Percentiles rank a stretch among this genome's conserved stretches.
phyloP scores from a whole-genome alignment of 2,113 vertebrate species.

The Shinisaurus crocodilurus region DNA sequence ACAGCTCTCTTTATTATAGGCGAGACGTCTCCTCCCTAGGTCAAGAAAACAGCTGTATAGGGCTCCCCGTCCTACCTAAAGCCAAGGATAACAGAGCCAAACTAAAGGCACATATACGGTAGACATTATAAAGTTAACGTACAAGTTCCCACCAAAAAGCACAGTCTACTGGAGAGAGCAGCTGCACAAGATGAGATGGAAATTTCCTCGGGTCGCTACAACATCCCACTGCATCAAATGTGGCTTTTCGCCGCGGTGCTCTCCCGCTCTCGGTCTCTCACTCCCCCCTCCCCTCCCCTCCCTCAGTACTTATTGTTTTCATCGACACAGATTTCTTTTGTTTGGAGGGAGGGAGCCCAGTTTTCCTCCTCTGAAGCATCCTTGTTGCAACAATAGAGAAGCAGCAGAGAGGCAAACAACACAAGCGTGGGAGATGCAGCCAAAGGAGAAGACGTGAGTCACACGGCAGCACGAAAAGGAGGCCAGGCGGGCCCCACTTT shows the following conservation, averaged over 20 bases:
- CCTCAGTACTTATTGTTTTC: not conserved
- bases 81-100: not conserved
- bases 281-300: not conserved
- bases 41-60: not conserved
- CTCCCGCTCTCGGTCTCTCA: not conserved
- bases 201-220: not conserved
- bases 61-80: not conserved
- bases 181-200: not conserved
- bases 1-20: no score
- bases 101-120: not conserved
- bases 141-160: not conserved
- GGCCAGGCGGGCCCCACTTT: constrained; percentile 5
- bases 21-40: not conserved
- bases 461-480: not conserved
- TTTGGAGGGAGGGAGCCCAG: not conserved
- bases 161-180: not conserved
- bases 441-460: not conserved
- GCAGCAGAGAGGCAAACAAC: not conserved
- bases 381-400: not conserved
- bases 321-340: not conserved
- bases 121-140: no score
- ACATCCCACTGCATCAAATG: not conserved
- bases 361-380: not conserved
- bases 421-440: not conserved
- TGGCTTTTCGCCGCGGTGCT: not conserved